Conservation (phyloP, 2,888 invertebrate species). For the Nineta flava region DNA sequence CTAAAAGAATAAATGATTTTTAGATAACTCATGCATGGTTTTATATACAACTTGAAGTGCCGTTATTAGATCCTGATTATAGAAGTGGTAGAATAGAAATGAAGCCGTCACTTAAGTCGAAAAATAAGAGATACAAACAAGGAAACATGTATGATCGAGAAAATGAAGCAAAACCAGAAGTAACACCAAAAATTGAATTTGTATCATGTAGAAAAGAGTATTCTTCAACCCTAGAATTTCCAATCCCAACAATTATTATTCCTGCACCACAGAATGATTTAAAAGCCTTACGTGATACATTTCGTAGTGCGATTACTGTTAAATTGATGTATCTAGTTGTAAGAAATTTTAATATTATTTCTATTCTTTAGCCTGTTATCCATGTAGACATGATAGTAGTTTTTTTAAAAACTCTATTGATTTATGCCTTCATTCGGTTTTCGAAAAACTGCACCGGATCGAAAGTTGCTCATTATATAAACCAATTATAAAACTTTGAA, state of each 20-base stretch:
- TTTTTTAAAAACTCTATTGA: too few relatives aligned
- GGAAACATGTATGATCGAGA: conserved; percentile 7
- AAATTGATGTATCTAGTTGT: conserved; percentile 36
- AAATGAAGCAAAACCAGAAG: conserved; percentile 7
- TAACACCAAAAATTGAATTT: conserved; percentile 5
- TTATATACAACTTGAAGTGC: conserved; percentile 36
- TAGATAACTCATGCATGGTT: conserved; percentile 18
- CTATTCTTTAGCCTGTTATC: too few relatives aligned
- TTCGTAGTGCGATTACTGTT: conserved; percentile 32
- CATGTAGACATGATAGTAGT: too few relatives aligned
- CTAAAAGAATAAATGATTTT: background rate
- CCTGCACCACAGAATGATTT: conserved; percentile 32
- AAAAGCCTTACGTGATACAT: conserved; percentile 34
- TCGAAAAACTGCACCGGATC: too few relatives aligned
- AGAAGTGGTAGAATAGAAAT: background rate
- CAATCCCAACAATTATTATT: conserved; percentile 32
- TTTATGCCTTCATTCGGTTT: too few relatives aligned
- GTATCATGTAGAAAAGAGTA: conserved; percentile 20
- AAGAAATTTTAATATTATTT: too few relatives aligned
- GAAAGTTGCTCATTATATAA: too few relatives aligned
- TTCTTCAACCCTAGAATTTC: conserved; percentile 36
- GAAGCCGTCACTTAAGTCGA: conserved; percentile 15
- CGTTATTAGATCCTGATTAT: conserved; percentile 29
- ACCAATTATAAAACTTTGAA: too few relatives aligned
- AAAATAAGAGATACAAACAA: conserved; percentile 11